phyloP scores from a whole-genome alignment of 2,888 invertebrate genomes.

The Aproaerema taeniolella region DNA sequence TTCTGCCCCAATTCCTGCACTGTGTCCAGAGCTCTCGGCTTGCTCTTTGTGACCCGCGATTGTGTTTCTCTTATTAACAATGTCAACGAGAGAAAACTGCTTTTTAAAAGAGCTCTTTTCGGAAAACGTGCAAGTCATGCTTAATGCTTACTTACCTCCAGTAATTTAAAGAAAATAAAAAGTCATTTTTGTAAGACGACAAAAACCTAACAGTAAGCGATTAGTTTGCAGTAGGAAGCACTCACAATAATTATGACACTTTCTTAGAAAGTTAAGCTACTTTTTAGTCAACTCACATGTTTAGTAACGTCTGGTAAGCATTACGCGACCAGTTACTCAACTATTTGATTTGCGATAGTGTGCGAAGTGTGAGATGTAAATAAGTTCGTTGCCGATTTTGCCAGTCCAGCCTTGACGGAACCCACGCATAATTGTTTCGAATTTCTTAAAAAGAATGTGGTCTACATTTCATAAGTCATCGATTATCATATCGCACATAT shows the following conservation, averaged over 20 bases:
- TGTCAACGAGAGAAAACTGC: no score
- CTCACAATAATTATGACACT: neutral
- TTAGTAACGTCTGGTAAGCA: neutral
- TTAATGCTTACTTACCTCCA: no score
- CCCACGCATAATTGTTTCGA: slow-evolving; percentile 18
- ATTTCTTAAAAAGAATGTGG: slow-evolving; percentile 25
- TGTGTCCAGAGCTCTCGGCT: slow-evolving; percentile 30
- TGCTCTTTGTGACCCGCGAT: no score
- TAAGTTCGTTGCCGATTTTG: slow-evolving; percentile 11
- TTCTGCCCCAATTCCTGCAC: slow-evolving; percentile 56
- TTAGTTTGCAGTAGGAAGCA: no score
- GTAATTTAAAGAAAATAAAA: no score
- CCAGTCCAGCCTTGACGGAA: slow-evolving; percentile 16
- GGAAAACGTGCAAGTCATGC: no score
- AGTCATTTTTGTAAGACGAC: no score
- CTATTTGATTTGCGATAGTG: neutral
- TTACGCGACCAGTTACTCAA: neutral
- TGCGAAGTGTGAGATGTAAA: neutral
- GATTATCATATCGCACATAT: slow-evolving; percentile 18
- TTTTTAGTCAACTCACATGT: neutral
- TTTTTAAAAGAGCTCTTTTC: no score
- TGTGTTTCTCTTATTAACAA: neutral
- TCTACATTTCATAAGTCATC: slow-evolving; percentile 16
- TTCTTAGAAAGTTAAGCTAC: neutral
- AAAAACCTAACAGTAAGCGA: no score